These are phyloP conservation scores for Pangasianodon hypophthalmus DNA, from an alignment of 2,113 vertebrate genomes.

Conservation along the genomic window DNA sequence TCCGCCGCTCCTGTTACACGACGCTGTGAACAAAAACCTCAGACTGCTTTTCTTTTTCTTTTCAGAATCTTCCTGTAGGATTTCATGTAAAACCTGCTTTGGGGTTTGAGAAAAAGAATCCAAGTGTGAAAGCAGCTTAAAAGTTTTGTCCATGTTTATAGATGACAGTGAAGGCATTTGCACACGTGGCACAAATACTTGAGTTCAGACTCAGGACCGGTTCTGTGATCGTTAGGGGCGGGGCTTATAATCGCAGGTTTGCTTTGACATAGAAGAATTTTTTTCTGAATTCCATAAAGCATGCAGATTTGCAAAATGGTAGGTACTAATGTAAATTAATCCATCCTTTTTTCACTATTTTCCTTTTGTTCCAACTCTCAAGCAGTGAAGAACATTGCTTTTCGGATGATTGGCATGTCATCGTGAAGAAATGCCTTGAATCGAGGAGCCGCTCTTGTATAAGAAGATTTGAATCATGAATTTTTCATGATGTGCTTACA, in stretches of 20 bases:
- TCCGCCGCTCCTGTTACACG: not conserved
- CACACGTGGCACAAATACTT: not conserved
- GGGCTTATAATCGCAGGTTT: not conserved
- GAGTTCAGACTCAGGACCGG: not conserved
- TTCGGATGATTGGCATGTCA: not conserved
- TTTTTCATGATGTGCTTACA: not conserved
- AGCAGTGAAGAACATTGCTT: not conserved
- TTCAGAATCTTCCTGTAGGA: not conserved
- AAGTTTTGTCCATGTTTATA: not conserved
- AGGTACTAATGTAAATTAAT: not conserved
- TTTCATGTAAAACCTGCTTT: not conserved
- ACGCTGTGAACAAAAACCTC: not conserved
- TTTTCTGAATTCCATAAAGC: not conserved
- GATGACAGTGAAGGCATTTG: not conserved
- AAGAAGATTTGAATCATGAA: not conserved
- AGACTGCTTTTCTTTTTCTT: not conserved
- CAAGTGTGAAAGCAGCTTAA: not conserved
- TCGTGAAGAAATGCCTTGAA: not conserved
- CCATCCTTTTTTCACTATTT: too few species aligned
- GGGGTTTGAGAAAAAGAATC: not conserved
- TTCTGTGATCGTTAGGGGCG: not conserved
- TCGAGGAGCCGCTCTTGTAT: not conserved
- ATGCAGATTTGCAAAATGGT: too few species aligned
- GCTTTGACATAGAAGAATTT: not conserved
- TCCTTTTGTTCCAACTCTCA: too few species aligned